Evolutionary conservation across 2,888 invertebrate species (phyloP), one percentile per base, ranked within the genome.

Genomic region (Lepidochrysops patricia): DNA sequence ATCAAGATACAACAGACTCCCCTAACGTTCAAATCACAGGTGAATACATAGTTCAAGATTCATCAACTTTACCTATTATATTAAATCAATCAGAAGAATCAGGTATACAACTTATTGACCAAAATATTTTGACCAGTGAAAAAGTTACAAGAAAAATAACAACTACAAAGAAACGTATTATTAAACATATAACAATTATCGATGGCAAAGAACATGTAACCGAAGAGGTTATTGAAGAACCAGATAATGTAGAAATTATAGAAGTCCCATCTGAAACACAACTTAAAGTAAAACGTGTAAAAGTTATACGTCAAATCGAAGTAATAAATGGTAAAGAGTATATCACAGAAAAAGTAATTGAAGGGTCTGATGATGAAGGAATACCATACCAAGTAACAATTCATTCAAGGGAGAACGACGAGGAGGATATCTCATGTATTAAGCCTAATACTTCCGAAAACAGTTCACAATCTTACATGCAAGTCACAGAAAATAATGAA

Each of bases 191-290:
- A 4, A 92, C 93, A 6, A 92, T 95, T 1, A 91, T 95, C 60
- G 92, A 95, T 74, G 95, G 95, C 0, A 93, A 94, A 76, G 95
- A 95, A 76, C 92, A 92, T 62, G 90, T 94, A 0, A 93, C 92
- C 1, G 96, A 96, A 80, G 96, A 96, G 82, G 86, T 96, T 0
- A 91, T 96, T 57, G 96, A 96, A 72, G 96, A 96, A 77, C 96
- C 58, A 12, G 58, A 59, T 12, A 19, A 13, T 15, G 34, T 37
- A 25, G 58, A 59, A 59, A 52, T 26, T 15, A 6, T 52, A n/a
- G 76, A 79, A 62, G 74, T 78, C n/a, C 71, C 78, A 0, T 80
- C 78, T 34, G 66, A 82, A 0, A 76, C 74, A 32, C 73, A 79
- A 54, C 82, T 80, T 2, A 62, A 73, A 67, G 81, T 82, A 0